Evolutionary conservation across 2,113 vertebrate genomes (phyloP).

Genomic region (Peromyscus maniculatus): DNA sequence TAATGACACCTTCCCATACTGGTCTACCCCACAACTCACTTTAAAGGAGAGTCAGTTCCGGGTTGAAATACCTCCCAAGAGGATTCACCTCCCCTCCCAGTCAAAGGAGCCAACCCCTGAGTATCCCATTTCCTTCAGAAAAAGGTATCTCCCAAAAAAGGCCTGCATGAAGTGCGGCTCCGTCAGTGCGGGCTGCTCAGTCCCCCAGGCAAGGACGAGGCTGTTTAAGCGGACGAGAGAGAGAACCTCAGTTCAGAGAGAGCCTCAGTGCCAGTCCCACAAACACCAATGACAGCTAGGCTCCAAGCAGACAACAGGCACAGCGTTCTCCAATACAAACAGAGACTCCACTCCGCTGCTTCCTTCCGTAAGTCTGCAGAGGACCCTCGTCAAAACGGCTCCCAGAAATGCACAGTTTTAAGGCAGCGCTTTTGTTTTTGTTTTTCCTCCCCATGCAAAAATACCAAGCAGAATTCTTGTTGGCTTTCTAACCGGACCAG

Average conservation of each 20-base stretch:
- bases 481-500: not conserved
- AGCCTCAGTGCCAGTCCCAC: not conserved
- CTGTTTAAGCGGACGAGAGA: not conserved
- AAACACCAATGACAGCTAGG: not conserved
- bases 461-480: not conserved
- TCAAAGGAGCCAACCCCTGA: not conserved
- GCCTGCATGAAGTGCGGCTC: constrained; percentile 52
- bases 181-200: not conserved
- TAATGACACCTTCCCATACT: constrained; percentile 83
- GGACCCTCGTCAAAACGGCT: not conserved
- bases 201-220: not conserved
- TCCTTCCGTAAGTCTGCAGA: not conserved
- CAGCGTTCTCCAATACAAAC: not conserved
- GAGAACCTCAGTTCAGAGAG: not conserved
- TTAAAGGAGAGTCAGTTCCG: constrained; percentile 27
- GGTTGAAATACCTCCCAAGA: constrained; percentile 62
- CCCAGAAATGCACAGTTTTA: not conserved
- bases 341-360: not conserved
- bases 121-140: constrained; percentile 71
- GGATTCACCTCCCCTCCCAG: constrained; percentile 68
- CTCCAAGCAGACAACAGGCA: not conserved
- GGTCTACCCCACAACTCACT: constrained; percentile 68
- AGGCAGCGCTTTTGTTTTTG: not conserved
- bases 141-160: constrained; percentile 58
- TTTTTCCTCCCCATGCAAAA: not conserved